Conservation (phyloP, 92 coral and sea anemone genomes). For the Galaxea fascicularis region DNA sequence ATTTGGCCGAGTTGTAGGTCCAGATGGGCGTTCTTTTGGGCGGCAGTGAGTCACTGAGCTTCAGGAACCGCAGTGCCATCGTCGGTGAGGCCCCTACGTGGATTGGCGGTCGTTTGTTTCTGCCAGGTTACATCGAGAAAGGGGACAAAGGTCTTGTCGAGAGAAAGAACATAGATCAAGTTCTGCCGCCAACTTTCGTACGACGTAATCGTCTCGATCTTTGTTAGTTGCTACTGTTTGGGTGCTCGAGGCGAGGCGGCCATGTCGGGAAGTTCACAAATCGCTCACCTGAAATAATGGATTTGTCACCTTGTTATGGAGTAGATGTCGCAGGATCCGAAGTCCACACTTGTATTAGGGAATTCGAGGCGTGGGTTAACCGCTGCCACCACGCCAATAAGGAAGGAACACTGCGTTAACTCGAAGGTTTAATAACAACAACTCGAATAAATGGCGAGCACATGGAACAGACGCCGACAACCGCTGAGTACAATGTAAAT, state of each 20-base stretch:
- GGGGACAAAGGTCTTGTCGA: conserved; percentile 65
- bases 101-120: conserved; percentile 53
- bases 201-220: conserved; percentile 58
- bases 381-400: too few species aligned
- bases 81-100: conserved; percentile 50
- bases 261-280: conserved; percentile 46
- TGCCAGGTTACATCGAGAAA: conserved; percentile 58
- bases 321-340: background rate
- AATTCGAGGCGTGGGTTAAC: too few species aligned
- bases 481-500: too few species aligned
- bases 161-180: conserved; percentile 45
- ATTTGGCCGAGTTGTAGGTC: conserved; percentile 67
- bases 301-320: conserved; percentile 30
- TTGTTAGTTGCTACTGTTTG: conserved; percentile 61
- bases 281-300: conserved; percentile 24
- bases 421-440: too few species aligned
- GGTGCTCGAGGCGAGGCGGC: conserved; percentile 62
- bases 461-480: too few species aligned
- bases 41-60: conserved; percentile 63
- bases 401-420: too few species aligned
- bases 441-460: too few species aligned
- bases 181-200: conserved; percentile 65
- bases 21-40: conserved; percentile 51
- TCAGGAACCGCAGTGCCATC: conserved; percentile 59
- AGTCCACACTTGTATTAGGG: too few species aligned